Conservation (phyloP, 2,113 vertebrate species). For the Lasiurus cinereus region DNA sequence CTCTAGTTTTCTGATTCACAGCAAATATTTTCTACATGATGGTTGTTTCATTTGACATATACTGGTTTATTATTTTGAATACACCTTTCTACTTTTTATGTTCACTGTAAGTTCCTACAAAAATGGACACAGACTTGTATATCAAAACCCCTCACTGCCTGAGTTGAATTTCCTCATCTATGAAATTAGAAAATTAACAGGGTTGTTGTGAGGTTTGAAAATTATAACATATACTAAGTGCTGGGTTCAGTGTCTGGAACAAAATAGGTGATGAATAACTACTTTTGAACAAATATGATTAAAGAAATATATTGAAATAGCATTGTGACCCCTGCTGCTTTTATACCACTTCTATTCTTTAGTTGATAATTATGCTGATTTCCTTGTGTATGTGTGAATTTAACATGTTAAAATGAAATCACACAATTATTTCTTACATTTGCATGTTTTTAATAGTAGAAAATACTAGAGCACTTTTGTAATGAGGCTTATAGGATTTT, state of each 20-base stretch:
- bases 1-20: not conserved
- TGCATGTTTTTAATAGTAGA: not conserved
- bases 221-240: not conserved
- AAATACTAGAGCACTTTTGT: not conserved
- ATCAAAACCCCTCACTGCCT: not conserved
- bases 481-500: not conserved
- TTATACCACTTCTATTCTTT: not conserved
- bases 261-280: not conserved
- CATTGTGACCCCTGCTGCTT: not conserved
- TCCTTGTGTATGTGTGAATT: not conserved
- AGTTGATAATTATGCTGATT: not conserved
- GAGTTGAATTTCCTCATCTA: slow-evolving; percentile 13
- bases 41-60: not conserved
- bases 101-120: not conserved
- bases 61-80: not conserved
- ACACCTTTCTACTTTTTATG: not conserved
- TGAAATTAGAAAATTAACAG: slow-evolving; percentile 37
- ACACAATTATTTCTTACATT: not conserved
- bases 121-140: not conserved
- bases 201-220: slow-evolving; percentile 4
- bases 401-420: not conserved
- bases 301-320: not conserved
- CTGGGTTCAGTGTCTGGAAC: not conserved
- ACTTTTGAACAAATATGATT: not conserved
- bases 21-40: not conserved